Evolutionary conservation across 2,888 invertebrate genomes (phyloP).

Genomic region (Coenonympha glycerion): DNA sequence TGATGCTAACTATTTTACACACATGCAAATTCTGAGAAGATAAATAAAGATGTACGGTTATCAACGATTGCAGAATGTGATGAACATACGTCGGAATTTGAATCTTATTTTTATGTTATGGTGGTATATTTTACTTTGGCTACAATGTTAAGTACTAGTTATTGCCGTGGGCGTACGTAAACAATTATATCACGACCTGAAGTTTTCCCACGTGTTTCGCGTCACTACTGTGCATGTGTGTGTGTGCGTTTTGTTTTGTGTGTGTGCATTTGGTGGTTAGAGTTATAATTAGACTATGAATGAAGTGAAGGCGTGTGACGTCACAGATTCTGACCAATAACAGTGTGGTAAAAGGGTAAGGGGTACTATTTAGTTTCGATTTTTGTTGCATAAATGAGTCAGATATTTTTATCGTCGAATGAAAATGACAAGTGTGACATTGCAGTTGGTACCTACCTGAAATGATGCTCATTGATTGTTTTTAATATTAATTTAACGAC

Average conservation of each 20-base stretch:
- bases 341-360: constrained; percentile 1
- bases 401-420: neutral
- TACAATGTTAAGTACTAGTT: constrained; percentile 4
- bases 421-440: too few species aligned
- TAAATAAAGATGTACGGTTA: constrained; percentile 15
- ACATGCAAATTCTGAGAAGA: constrained; percentile 22
- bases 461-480: too few species aligned
- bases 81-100: constrained; percentile 3
- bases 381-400: constrained; percentile 1
- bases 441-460: too few species aligned
- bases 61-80: neutral
- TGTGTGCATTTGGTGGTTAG: constrained; percentile 19
- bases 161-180: constrained; percentile 32
- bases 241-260: constrained; percentile 16
- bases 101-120: neutral
- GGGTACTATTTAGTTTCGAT: constrained; percentile 3
- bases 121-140: constrained; percentile 7
- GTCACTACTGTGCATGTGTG: constrained; percentile 25
- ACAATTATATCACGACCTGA: constrained; percentile 37
- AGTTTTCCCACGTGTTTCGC: constrained; percentile 38
- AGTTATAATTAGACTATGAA: constrained; percentile 44
- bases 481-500: too few species aligned
- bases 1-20: constrained; percentile 19
- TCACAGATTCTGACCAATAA: constrained; percentile 31
- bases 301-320: constrained; percentile 38